Evolutionary conservation across 2,888 invertebrate species (phyloP).

Genomic region (Hedya salicella): DNA sequence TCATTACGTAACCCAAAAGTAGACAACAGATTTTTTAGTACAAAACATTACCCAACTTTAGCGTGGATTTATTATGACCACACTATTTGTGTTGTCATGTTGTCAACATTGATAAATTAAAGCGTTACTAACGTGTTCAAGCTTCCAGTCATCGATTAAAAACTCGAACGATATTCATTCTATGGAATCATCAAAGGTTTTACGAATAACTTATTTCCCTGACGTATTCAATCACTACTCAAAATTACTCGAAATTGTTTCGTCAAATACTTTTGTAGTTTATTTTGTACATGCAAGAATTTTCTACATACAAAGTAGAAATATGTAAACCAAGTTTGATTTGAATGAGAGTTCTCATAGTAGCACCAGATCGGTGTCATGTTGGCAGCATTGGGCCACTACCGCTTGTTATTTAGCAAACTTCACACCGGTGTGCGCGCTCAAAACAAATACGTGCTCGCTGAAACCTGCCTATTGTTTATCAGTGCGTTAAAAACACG

Average conservation of each 20-base stretch:
- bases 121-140: conserved; percentile 24
- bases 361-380: conserved; percentile 40
- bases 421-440: conserved; percentile 73
- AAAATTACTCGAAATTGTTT: not conserved
- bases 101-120: conserved; percentile 16
- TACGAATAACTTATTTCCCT: not conserved
- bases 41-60: conserved; percentile 15
- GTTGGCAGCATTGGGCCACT: conserved; percentile 56
- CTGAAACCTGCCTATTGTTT: conserved; percentile 63
- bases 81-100: conserved; percentile 21
- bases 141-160: not conserved
- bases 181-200: not conserved
- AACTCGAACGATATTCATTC: not conserved
- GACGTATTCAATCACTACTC: not conserved
- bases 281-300: too few species aligned
- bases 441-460: conserved; percentile 79
- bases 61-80: conserved; percentile 17
- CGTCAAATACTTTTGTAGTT: not conserved
- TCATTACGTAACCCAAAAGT: not conserved
- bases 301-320: too few species aligned
- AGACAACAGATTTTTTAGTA: conserved; percentile 12
- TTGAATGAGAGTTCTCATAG: conserved; percentile 9
- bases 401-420: conserved; percentile 73
- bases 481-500: conserved; percentile 47
- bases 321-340: not conserved